phyloP scores from a whole-genome alignment of 2,113 vertebrate genomes.

The Sapajus apella region DNA sequence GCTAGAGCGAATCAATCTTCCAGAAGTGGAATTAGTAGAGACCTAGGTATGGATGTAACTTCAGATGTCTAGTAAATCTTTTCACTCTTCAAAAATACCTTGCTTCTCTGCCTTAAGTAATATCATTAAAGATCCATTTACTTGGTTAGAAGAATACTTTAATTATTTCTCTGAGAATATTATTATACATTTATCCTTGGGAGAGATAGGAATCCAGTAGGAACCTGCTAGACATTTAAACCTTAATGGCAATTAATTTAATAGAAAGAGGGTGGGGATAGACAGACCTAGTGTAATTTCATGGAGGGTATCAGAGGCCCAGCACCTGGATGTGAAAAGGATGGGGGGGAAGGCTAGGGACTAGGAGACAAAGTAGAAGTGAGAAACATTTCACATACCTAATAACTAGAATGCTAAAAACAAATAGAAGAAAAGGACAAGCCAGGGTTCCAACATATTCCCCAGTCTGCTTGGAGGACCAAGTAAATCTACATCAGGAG shows the following conservation, averaged over 20 bases:
- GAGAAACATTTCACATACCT: not conserved
- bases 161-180: not conserved
- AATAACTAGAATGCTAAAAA: conserved; percentile 26
- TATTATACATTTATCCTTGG: not conserved
- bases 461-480: not conserved
- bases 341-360: not conserved
- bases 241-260: not conserved
- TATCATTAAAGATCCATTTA: conserved; percentile 45
- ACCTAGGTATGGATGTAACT: not conserved
- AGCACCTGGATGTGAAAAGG: not conserved
- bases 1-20: not conserved
- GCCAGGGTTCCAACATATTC: not conserved
- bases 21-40: not conserved
- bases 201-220: not conserved
- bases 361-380: not conserved
- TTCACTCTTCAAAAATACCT: not conserved
- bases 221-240: not conserved
- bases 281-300: not conserved
- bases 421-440: not conserved
- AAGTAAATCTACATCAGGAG: not conserved
- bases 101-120: conserved; percentile 1
- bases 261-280: not conserved
- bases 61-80: conserved; percentile 18
- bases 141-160: conserved; percentile 8
- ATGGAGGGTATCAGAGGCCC: not conserved